A percentile compares a stretch with the other conserved stretches of the same genome.
phyloP scores from a whole-genome alignment of 64 coral and sea anemone genomes.

The Stichodactyla helianthus region DNA sequence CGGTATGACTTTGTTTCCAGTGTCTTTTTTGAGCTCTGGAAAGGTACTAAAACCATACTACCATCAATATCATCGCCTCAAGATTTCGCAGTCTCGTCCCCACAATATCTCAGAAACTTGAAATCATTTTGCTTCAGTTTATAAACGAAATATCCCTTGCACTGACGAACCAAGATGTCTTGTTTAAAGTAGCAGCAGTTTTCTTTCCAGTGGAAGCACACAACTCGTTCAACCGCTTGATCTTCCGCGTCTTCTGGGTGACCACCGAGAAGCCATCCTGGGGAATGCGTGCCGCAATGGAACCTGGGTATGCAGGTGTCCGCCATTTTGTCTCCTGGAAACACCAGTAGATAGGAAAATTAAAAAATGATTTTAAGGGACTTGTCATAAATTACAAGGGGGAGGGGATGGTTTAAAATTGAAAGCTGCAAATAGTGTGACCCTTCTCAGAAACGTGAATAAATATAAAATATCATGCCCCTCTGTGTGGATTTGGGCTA shows the following conservation, averaged over 20 bases:
- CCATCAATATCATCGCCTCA: not conserved
- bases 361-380: too few species aligned
- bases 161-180: conserved; percentile 15
- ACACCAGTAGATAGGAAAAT: not conserved
- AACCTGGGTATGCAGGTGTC: conserved; percentile 4
- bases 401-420: too few species aligned
- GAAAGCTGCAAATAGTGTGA: too few species aligned
- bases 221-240: not conserved
- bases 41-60: too few species aligned
- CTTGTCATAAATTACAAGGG: too few species aligned
- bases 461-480: too few species aligned
- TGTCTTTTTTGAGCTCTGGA: too few species aligned
- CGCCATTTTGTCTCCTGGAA: conserved; percentile 15
- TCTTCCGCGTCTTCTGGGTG: conserved; percentile 2
- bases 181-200: conserved; percentile 30
- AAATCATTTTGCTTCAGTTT: not conserved
- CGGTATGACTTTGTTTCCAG: too few species aligned
- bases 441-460: too few species aligned
- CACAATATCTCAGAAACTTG: conserved; percentile 35
- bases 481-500: too few species aligned
- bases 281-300: conserved; percentile 23
- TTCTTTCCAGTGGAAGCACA: conserved; percentile 29
- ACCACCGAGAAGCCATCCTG: conserved; percentile 26
- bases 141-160: conserved; percentile 33
- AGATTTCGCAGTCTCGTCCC: not conserved